Conservation (phyloP, 2,113 vertebrate species). For the Alectura lathami region DNA sequence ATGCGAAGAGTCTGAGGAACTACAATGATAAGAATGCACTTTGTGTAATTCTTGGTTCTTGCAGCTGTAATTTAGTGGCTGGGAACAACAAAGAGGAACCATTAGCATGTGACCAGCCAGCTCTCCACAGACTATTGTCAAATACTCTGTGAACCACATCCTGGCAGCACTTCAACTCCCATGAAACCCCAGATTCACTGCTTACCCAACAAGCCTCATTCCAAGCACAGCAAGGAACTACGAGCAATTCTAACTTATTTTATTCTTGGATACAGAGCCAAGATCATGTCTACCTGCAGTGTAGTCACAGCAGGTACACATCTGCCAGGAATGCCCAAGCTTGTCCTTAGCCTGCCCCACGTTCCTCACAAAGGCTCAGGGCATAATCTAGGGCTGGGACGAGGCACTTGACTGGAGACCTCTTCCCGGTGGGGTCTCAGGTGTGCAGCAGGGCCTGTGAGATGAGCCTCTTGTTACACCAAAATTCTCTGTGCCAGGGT, state of each 20-base stretch:
- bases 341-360: not conserved
- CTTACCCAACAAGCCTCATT: not conserved
- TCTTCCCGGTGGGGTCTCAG: not conserved
- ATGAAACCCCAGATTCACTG: not conserved
- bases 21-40: not conserved
- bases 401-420: not conserved
- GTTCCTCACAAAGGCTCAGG: not conserved
- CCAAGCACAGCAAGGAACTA: not conserved
- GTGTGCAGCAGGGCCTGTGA: not conserved
- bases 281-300: fast-evolving
- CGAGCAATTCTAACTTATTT: not conserved
- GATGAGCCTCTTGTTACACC: not conserved
- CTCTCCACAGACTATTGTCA: not conserved
- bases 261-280: not conserved
- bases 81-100: not conserved
- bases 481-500: not conserved
- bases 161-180: not conserved
- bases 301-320: not conserved
- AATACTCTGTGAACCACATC: not conserved
- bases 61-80: not conserved
- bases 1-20: not conserved
- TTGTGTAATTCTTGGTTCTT: not conserved
- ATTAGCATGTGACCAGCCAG: not conserved
- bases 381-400: too few relatives aligned
- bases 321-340: not conserved